phyloP scores from a whole-genome alignment of 92 coral and sea anemone species.

The Nematostella vectensis region DNA sequence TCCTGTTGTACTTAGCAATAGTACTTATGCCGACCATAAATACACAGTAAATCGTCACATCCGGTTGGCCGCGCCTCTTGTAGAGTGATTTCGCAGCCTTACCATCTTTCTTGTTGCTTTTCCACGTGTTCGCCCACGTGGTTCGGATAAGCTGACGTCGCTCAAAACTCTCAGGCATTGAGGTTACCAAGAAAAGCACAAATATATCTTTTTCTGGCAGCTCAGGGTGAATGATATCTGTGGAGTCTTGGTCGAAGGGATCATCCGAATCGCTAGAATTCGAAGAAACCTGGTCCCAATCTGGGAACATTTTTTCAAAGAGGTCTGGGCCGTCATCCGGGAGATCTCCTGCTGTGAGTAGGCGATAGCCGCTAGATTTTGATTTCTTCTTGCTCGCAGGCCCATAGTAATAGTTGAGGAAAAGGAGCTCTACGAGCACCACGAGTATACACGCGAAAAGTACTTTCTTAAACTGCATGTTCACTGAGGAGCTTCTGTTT shows the following conservation, averaged over 20 bases:
- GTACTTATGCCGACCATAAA: conserved; percentile 21
- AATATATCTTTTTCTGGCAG: conserved; percentile 20
- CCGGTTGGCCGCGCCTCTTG: conserved; percentile 10
- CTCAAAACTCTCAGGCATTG: conserved; percentile 22
- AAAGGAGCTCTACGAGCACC: background rate
- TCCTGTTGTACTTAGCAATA: conserved; percentile 10
- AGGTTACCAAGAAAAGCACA: conserved; percentile 20
- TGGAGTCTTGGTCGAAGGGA: background rate
- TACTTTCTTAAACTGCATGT: background rate
- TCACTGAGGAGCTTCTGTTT: no score
- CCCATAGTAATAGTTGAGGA: background rate
- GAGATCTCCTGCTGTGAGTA: conserved; percentile 21
- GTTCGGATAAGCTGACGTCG: conserved; percentile 19
- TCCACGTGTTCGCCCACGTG: conserved; percentile 36
- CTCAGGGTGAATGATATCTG: conserved; percentile 15
- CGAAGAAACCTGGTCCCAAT: background rate
- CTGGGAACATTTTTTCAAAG: conserved; percentile 12
- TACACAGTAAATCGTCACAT: conserved; percentile 8
- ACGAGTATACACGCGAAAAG: background rate
- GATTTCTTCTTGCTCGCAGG: background rate
- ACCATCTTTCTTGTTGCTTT: conserved; percentile 17
- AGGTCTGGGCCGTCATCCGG: conserved; percentile 11
- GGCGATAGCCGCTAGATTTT: conserved; percentile 1
- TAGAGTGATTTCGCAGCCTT: conserved; percentile 21
- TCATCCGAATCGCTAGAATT: background rate